Evolutionary conservation across 2,797 vertebrate species (phyloP).

Genomic region (Halcyon smyrnensis): DNA sequence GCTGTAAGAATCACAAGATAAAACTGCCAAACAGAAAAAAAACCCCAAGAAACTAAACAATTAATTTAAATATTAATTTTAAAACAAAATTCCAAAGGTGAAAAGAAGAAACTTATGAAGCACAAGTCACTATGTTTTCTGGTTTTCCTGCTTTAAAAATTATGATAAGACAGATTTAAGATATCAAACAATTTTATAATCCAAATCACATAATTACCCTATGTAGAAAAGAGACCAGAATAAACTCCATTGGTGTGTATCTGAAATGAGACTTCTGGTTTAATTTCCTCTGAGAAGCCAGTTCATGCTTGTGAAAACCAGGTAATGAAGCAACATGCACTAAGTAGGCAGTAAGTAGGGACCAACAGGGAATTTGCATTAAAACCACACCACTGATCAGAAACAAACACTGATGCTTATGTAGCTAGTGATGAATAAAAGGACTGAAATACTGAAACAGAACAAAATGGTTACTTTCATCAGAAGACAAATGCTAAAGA

Average conservation of each 20-base stretch:
- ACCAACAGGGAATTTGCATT: background rate
- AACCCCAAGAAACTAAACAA: background rate
- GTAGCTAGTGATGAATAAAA: background rate
- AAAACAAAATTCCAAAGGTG: background rate
- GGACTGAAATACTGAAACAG: background rate
- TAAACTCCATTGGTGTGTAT: background rate
- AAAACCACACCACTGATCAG: background rate
- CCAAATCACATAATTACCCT: background rate
- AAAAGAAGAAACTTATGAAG: background rate
- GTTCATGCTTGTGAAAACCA: background rate
- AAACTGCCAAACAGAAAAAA: background rate
- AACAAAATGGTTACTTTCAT: background rate
- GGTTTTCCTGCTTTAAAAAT: background rate
- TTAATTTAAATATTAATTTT: background rate
- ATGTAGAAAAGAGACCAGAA: background rate
- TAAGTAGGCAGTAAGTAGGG: background rate
- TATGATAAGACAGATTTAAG: background rate
- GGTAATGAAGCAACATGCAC: background rate
- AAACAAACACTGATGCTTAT: background rate
- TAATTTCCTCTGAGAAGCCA: background rate
- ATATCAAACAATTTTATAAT: background rate
- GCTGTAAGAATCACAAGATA: background rate
- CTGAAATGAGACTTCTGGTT: background rate
- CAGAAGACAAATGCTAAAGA: background rate
- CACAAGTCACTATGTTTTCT: background rate